Conservation (phyloP, 2,113 vertebrate genomes). For the Prionailurus bengalensis region DNA sequence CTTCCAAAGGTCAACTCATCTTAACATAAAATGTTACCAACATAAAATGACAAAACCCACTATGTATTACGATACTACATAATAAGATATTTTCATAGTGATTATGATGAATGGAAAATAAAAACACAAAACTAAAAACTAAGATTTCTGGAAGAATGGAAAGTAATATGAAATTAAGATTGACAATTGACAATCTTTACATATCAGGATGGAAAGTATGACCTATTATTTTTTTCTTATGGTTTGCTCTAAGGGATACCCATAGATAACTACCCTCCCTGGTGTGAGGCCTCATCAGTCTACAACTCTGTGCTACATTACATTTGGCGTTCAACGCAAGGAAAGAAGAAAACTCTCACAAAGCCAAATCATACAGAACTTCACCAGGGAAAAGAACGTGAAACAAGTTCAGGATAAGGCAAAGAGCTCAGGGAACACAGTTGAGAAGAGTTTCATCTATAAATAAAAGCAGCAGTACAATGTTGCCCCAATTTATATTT, state of each 20-base stretch:
- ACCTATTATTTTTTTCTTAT: neutral
- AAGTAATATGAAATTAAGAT: neutral
- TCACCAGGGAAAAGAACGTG: slow-evolving; percentile 32
- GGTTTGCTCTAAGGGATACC: neutral
- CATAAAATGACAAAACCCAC: neutral
- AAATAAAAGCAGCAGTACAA: slow-evolving; percentile 68
- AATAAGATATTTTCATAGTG: neutral
- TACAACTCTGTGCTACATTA: neutral
- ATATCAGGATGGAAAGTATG: neutral
- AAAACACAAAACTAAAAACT: slow-evolving; percentile 10
- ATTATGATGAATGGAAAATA: neutral
- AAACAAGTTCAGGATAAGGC: slow-evolving; percentile 42
- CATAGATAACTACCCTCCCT: neutral
- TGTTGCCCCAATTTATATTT: slow-evolving; percentile 56
- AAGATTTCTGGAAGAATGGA: neutral
- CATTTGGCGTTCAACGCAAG: neutral
- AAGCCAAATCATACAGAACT: slow-evolving; percentile 53
- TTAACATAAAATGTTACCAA: neutral
- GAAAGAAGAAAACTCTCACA: slow-evolving; percentile 19
- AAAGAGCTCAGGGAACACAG: slow-evolving; percentile 12
- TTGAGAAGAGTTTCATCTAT: slow-evolving; percentile 54
- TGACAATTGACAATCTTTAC: neutral
- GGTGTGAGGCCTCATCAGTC: neutral
- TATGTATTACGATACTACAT: neutral
- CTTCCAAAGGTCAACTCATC: neutral